These are phyloP conservation scores for Thalassarche chlororhynchos DNA, from an alignment of 2,113 vertebrate species.

Conservation along the genomic window DNA sequence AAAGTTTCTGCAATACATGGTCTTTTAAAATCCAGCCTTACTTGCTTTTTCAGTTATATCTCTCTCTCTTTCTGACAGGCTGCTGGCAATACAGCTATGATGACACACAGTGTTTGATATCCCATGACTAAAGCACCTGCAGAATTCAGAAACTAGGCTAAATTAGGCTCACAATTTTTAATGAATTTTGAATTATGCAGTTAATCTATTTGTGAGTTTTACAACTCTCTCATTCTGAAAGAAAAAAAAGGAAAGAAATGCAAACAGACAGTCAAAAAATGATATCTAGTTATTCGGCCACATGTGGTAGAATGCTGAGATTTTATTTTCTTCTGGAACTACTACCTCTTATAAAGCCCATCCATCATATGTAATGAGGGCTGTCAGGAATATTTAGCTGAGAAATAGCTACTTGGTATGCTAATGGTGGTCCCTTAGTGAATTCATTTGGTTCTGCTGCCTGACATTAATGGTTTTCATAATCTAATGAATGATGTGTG, in stretches of 20 bases:
- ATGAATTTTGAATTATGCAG: conserved; percentile 69
- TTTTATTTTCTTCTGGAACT: conserved; percentile 80
- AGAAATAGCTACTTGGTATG: conserved; percentile 90
- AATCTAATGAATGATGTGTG: conserved; percentile 95
- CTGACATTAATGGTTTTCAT: conserved; percentile 93
- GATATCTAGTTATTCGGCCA: conserved; percentile 53
- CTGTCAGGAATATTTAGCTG: conserved; percentile 91
- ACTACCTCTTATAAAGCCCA: conserved; percentile 87
- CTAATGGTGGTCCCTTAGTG: conserved; percentile 84
- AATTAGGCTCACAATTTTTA: conserved; percentile 65
- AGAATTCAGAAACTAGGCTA: conserved; percentile 62
- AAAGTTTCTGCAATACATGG: not conserved
- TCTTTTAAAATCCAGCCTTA: not conserved
- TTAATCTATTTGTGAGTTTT: conserved; percentile 75
- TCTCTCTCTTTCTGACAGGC: conserved; percentile 10
- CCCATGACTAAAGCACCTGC: conserved; percentile 41
- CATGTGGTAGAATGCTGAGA: conserved; percentile 65
- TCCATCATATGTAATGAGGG: conserved; percentile 90
- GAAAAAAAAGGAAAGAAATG: conserved; percentile 22
- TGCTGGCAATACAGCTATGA: conserved; percentile 13
- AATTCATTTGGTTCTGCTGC: conserved; percentile 89
- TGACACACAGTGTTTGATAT: conserved; percentile 1
- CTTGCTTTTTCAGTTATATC: not conserved
- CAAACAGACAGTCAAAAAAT: conserved; percentile 69
- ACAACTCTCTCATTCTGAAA: conserved; percentile 52